These are phyloP conservation scores for Acronicta psi DNA, from an alignment of 2,888 invertebrate species.

Conservation along the genomic window DNA sequence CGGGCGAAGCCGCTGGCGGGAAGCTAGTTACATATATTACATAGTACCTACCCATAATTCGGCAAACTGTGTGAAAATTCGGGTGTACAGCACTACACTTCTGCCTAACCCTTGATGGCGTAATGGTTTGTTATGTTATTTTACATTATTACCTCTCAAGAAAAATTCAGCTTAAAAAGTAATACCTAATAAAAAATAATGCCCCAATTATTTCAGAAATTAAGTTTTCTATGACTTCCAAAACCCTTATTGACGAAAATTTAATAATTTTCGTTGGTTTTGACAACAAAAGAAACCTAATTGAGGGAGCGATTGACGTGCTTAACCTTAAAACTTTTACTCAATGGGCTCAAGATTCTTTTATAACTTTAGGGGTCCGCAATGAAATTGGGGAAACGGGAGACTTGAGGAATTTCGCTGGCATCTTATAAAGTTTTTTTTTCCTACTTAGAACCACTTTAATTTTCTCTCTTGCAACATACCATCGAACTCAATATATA, in stretches of 20 bases:
- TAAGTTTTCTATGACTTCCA: conserved; percentile 21
- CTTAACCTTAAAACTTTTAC: conserved; percentile 26
- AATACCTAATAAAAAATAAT: conserved; percentile 15
- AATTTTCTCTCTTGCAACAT: no score
- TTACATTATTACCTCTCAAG: neutral
- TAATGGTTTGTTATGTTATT: no score
- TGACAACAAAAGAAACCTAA: conserved; percentile 47
- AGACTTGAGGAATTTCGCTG: neutral
- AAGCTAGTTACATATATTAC: no score
- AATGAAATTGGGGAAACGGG: conserved; percentile 3
- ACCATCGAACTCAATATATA: no score
- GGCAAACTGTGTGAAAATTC: no score
- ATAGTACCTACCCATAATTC: no score
- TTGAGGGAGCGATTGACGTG: conserved; percentile 30
- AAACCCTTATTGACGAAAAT: conserved; percentile 17
- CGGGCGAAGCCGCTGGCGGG: no score
- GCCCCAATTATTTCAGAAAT: conserved; percentile 1
- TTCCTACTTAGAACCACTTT: no score
- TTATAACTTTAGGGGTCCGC: conserved; percentile 10
- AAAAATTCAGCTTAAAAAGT: neutral
- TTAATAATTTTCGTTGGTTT: conserved; percentile 37
- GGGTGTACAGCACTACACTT: no score
- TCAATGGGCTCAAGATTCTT: conserved; percentile 15
- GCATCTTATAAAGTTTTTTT: neutral
- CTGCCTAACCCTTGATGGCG: no score